phyloP scores from a whole-genome alignment of 1,140 invertebrate genomes.

The Drosophila jambulina region DNA sequence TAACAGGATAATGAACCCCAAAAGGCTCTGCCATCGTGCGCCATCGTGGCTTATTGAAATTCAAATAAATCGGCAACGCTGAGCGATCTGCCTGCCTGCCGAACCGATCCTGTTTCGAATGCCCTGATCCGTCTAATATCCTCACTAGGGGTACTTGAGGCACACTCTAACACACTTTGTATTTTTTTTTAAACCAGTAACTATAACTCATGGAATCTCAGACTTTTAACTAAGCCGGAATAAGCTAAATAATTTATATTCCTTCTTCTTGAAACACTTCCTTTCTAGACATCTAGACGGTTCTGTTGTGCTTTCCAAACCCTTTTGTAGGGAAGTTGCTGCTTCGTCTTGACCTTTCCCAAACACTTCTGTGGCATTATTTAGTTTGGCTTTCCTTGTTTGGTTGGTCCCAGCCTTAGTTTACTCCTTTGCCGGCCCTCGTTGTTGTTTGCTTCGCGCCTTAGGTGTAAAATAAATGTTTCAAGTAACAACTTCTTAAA shows the following conservation, averaged over 20 bases:
- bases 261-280: too few relatives aligned
- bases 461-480: conserved; percentile 83
- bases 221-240: too few relatives aligned
- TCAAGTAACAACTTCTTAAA: conserved; percentile 83
- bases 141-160: neutral
- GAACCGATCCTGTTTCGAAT: conserved; percentile 26
- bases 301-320: neutral
- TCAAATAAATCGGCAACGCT: conserved; percentile 70
- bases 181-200: too few relatives aligned
- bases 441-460: conserved; percentile 65
- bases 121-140: conserved; percentile 9
- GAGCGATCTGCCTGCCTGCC: conserved; percentile 14
- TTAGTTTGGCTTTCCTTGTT: conserved; percentile 28
- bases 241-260: too few relatives aligned
- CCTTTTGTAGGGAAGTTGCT: neutral
- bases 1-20: conserved; percentile 79
- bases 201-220: too few relatives aligned
- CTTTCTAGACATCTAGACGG: too few relatives aligned
- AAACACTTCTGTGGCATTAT: conserved; percentile 20
- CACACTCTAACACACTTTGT: too few relatives aligned
- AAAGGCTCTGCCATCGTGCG: conserved; percentile 5
- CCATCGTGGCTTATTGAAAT: conserved; percentile 72
- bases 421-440: conserved; percentile 5
- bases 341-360: neutral
- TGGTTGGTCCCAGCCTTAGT: conserved; percentile 13